phyloP scores from a whole-genome alignment of 2,797 vertebrate species.

The Gallinago nigripennis region DNA sequence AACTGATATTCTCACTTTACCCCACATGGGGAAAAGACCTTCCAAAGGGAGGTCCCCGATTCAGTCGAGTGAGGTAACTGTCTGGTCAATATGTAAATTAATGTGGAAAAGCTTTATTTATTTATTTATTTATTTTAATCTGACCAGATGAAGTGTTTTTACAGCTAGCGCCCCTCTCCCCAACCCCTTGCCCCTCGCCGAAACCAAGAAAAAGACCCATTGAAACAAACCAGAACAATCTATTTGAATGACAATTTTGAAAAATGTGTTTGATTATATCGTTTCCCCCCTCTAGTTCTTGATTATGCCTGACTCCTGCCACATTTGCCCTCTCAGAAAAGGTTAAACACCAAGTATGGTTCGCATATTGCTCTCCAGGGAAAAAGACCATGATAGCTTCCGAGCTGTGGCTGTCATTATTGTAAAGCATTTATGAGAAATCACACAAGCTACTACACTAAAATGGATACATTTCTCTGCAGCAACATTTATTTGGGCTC shows the following conservation, averaged over 20 bases:
- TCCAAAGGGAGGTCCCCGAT: neutral
- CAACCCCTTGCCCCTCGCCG: neutral
- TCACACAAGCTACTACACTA: neutral
- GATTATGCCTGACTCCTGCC: conserved; percentile 9
- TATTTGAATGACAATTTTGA: neutral
- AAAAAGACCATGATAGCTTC: conserved; percentile 21
- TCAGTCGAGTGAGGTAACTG: neutral
- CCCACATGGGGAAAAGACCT: neutral
- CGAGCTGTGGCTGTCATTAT: neutral
- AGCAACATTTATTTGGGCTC: neutral
- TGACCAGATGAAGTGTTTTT: neutral
- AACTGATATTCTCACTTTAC: neutral
- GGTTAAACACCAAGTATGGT: conserved; percentile 14
- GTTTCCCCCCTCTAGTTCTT: neutral
- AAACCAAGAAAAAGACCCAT: neutral
- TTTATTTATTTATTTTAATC: neutral
- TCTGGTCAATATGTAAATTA: neutral
- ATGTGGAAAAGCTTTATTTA: neutral
- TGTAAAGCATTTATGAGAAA: conserved; percentile 58
- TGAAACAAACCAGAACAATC: neutral
- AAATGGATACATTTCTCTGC: conserved; percentile 35
- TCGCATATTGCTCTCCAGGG: conserved; percentile 20
- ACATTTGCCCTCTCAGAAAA: conserved; percentile 27
- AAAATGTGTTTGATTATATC: neutral
- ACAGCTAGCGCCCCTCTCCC: rapidly evolving